These are phyloP conservation scores for Halcyon senegalensis DNA, from an alignment of 2,113 vertebrate genomes.

Conservation along the genomic window DNA sequence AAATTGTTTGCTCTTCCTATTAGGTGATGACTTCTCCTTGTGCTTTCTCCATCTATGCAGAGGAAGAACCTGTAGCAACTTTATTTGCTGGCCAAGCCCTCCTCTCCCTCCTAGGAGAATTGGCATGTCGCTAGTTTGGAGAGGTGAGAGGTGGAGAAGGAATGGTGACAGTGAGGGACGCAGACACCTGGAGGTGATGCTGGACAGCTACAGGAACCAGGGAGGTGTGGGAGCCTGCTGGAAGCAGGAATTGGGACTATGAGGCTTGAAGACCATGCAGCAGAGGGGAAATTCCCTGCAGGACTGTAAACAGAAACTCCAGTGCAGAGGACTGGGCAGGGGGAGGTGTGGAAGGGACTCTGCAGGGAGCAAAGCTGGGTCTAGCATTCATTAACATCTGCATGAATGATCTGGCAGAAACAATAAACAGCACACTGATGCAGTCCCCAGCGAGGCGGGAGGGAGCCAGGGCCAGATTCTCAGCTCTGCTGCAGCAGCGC, in stretches of 20 bases:
- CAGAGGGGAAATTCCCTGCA: conserved; percentile 56
- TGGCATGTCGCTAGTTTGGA: neutral
- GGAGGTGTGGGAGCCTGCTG: conserved; percentile 57
- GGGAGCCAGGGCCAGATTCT: conserved; percentile 57
- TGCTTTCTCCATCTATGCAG: neutral
- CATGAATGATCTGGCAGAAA: conserved; percentile 70
- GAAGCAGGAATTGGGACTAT: conserved; percentile 19
- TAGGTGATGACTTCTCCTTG: neutral
- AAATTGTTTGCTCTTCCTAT: neutral
- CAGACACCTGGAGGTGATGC: conserved; percentile 42
- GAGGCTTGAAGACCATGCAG: neutral
- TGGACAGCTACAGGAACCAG: conserved; percentile 47
- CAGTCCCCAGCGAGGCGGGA: conserved; percentile 2
- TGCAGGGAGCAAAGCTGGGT: conserved; percentile 61
- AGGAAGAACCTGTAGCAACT: neutral
- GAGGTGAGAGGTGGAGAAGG: neutral
- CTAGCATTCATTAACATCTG: conserved; percentile 70
- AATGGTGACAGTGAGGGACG: conserved; percentile 9
- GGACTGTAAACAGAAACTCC: conserved; percentile 65
- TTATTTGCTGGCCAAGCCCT: neutral
- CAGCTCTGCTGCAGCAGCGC: conserved; percentile 47
- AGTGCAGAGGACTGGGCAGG: conserved; percentile 44
- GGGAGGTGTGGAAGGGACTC: conserved; percentile 63
- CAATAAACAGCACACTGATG: conserved; percentile 69
- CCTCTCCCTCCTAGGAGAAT: neutral